Evolutionary conservation across 2,888 invertebrate species (phyloP).

Genomic region (Archips xylosteana): DNA sequence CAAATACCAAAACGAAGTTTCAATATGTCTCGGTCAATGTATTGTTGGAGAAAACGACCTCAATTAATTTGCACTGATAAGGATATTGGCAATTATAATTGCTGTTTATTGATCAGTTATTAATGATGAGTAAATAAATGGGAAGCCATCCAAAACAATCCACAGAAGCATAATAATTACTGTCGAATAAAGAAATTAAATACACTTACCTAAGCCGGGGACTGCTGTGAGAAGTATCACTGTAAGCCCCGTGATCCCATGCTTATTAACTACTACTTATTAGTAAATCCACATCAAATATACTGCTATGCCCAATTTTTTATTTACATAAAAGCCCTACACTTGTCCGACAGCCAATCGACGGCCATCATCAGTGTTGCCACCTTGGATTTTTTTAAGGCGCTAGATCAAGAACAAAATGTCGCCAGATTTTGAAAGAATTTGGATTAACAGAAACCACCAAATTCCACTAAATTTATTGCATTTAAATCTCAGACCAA

Average conservation of each 20-base stretch:
- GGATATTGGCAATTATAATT: slow-evolving; percentile 32
- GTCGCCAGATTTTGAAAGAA: too few species aligned
- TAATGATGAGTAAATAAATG: slow-evolving; percentile 46
- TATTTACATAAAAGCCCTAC: slow-evolving; percentile 62
- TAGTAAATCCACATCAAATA: slow-evolving; percentile 59
- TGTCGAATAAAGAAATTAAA: slow-evolving; percentile 52
- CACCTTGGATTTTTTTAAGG: too few species aligned
- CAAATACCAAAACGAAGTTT: slow-evolving; percentile 57
- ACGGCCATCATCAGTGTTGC: slow-evolving; percentile 43
- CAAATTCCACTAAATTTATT: too few species aligned
- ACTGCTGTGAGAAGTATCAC: slow-evolving; percentile 60
- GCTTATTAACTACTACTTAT: slow-evolving; percentile 55
- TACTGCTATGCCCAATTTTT: slow-evolving; percentile 59
- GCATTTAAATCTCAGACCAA: too few species aligned
- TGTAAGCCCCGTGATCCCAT: slow-evolving; percentile 75
- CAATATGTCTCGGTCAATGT: slow-evolving; percentile 42
- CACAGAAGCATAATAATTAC: slow-evolving; percentile 57
- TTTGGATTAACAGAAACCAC: too few species aligned
- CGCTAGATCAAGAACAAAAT: too few species aligned
- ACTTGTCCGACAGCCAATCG: slow-evolving; percentile 41
- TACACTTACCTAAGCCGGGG: slow-evolving; percentile 69
- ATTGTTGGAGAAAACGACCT: slow-evolving; percentile 41
- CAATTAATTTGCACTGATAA: slow-evolving; percentile 23
- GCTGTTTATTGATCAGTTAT: slow-evolving; percentile 39
- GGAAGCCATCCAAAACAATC: slow-evolving; percentile 53